Evolutionary conservation across 2,888 invertebrate genomes (phyloP).

Genomic region (Lasioglossum villosulum): DNA sequence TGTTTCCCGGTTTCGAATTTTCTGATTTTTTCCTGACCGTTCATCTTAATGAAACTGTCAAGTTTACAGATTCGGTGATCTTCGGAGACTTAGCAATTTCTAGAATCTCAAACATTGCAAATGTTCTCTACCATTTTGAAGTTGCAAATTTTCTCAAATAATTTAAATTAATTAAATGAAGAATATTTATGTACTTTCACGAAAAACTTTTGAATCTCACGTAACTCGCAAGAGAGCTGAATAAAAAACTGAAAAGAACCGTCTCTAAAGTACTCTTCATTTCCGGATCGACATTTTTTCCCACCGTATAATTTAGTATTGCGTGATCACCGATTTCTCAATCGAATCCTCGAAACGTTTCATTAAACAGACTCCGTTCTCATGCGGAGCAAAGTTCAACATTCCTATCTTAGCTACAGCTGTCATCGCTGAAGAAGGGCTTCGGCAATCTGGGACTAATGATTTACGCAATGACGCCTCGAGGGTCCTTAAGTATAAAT

Average conservation of each 20-base stretch:
- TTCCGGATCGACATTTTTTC: background rate
- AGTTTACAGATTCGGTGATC: background rate
- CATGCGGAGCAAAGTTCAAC: background rate
- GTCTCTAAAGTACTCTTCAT: background rate
- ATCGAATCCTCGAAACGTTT: constrained; percentile 14
- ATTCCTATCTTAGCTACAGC: background rate
- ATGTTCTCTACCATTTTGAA: background rate
- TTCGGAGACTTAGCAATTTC: background rate
- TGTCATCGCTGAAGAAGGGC: constrained; percentile 18
- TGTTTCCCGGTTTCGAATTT: background rate
- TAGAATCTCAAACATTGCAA: background rate
- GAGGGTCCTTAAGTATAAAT: constrained; percentile 6
- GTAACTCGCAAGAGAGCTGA: background rate
- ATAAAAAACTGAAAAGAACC: background rate
- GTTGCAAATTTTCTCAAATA: background rate
- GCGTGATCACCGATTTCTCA: background rate
- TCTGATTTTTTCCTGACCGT: background rate
- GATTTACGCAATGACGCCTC: constrained; percentile 5
- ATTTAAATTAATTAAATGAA: background rate
- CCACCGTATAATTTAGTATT: background rate
- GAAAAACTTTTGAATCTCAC: background rate
- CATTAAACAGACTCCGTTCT: background rate
- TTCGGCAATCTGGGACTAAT: constrained; percentile 3
- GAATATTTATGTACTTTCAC: background rate
- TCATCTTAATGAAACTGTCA: background rate